Evolutionary conservation across 2,113 vertebrate species (phyloP).

Genomic region (Pandion haliaetus): DNA sequence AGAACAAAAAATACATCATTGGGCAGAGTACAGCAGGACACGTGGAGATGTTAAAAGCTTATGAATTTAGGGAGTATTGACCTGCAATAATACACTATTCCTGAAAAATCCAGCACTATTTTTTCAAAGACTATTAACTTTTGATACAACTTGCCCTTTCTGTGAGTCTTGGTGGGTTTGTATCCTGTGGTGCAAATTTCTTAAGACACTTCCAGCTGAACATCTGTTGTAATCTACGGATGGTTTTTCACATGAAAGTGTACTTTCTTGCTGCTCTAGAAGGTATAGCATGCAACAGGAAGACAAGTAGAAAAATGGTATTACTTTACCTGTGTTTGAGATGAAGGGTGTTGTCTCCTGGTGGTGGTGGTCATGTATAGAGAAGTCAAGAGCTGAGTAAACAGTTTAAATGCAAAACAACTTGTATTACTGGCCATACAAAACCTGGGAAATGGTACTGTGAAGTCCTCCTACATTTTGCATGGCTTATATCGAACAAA

Average conservation of each 20-base stretch:
- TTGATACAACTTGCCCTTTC: not conserved
- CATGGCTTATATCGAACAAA: not conserved
- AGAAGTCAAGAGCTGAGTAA: not conserved
- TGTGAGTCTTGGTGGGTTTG: not conserved
- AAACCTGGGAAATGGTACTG: not conserved
- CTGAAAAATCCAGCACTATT: not conserved
- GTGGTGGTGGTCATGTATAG: not conserved
- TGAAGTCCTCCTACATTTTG: not conserved
- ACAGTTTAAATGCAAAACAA: not conserved
- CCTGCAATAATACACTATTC: not conserved
- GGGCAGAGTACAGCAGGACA: not conserved
- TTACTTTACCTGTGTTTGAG: not conserved
- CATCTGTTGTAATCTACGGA: not conserved
- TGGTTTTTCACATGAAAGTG: not conserved
- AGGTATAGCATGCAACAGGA: not conserved
- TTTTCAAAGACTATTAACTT: not conserved
- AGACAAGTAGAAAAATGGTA: not conserved
- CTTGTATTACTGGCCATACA: not conserved
- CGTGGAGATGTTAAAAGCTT: not conserved
- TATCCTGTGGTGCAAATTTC: not conserved
- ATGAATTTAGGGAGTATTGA: not conserved
- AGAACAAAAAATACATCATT: slow-evolving; percentile 15
- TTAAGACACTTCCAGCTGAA: not conserved
- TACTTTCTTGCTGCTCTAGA: not conserved
- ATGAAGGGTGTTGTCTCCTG: not conserved